A percentile compares a stretch with the other conserved stretches of the same genome.
Conservation (phyloP, 2,888 invertebrate genomes). For the Agrilus biguttatus region DNA sequence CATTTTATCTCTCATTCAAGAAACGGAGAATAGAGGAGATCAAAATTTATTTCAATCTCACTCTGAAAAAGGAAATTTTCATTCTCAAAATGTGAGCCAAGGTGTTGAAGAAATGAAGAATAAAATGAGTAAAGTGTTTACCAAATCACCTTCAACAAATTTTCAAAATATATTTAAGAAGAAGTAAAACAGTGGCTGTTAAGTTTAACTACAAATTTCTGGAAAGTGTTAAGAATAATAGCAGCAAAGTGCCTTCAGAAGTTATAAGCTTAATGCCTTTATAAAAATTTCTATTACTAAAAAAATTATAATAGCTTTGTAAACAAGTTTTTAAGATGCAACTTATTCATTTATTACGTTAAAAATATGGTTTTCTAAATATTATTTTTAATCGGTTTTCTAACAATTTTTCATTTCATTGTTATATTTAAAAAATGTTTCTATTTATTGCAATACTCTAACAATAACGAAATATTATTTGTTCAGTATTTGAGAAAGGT, state of each 20-base stretch:
- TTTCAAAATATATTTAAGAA: slow-evolving; percentile 33
- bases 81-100: slow-evolving; percentile 32
- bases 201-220: neutral
- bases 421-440: too few species aligned
- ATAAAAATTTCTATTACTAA: too few species aligned
- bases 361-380: too few species aligned
- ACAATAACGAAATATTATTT: too few species aligned
- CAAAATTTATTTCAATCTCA: slow-evolving; percentile 9
- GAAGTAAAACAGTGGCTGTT: slow-evolving; percentile 19
- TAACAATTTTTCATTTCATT: too few species aligned
- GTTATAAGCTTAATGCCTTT: neutral
- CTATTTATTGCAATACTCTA: too few species aligned
- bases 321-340: too few species aligned
- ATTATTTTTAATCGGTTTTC: too few species aligned
- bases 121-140: slow-evolving; percentile 44
- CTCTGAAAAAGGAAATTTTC: slow-evolving; percentile 13
- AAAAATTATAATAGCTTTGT: too few species aligned
- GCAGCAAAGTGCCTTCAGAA: neutral
- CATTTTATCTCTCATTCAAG: slow-evolving; percentile 35
- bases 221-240: too few species aligned
- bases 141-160: slow-evolving; percentile 28
- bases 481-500: too few species aligned
- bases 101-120: slow-evolving; percentile 46
- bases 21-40: slow-evolving; percentile 36
- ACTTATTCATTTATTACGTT: too few species aligned